Evolutionary conservation across 2,888 invertebrate species (phyloP), one percentile per base, ranked within the genome.

Genomic region (Bimastos eiseni): DNA sequence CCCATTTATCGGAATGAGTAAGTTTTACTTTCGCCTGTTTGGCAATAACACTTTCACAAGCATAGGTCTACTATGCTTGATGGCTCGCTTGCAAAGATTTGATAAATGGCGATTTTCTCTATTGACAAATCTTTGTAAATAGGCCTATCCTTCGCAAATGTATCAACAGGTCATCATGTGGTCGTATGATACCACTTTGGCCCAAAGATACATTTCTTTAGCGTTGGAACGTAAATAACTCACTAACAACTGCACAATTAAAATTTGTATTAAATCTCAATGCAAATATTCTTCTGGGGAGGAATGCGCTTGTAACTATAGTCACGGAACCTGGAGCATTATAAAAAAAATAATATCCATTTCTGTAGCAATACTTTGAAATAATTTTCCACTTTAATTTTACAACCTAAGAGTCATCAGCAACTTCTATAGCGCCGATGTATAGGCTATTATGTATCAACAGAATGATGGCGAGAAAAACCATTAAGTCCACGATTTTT

Each of bases 1-100:
- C 37, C 86, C 86, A 36, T 86, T 86, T 37, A 34, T 86, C 37
- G 86, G 86, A 34, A 86, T 86, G 86, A 36, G 86, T 86, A 33
- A 86, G 86, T 86, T 36, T 86, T 86, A 13, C 17, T 70, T 13
- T n/a, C 11, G 6, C n/a, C n/a, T 70, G 17, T 70, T 70, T 70
- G 70, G 70, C 70, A 70, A 70, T 70, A n/a, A 70, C 1, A 70
- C n/a, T 70, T 70, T 49, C 49, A 49, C 24, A 49, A 24, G 24
- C 3, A 55, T 55, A n/a, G n/a, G n/a, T n/a, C n/a, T n/a, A 13
- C 8, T 24, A 30, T 6, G n/a, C 70, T 70, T 70, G 11, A n/a
- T n/a, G 70, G 30, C 13, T 70, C 30, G 11, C 17, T 70, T 70
- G 70, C n/a, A 70, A 30, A 30, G 70, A 70, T 70, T 70, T 70